Conservation (phyloP, 2,797 vertebrate species). For the Dallia pectoralis region DNA sequence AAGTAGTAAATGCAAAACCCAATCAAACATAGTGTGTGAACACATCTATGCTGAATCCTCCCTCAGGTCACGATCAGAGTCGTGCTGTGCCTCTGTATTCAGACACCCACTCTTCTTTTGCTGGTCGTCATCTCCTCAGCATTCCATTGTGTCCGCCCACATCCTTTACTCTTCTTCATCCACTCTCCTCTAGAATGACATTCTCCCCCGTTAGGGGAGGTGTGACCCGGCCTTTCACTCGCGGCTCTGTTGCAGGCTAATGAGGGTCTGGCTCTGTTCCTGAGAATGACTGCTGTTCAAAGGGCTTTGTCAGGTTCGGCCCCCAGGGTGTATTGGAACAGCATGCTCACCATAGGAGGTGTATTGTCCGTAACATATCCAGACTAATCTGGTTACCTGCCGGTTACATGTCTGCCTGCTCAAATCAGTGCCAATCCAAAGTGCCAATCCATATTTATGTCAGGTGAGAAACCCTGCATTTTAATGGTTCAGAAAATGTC, state of each 20-base stretch:
- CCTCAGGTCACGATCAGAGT: constrained; percentile 19
- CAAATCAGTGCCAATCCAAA: constrained; percentile 27
- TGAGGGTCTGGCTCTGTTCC: constrained; percentile 59
- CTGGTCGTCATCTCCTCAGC: neutral
- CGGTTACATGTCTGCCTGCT: constrained; percentile 48
- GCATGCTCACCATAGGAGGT: constrained; percentile 43
- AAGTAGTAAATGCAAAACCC: constrained; percentile 7
- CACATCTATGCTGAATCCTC: neutral
- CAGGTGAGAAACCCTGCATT: neutral
- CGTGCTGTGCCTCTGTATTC: neutral
- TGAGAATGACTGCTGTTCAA: constrained; percentile 60
- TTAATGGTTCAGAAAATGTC: neutral
- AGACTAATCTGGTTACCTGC: constrained; percentile 47
- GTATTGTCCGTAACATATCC: constrained; percentile 40
- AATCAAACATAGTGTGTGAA: constrained; percentile 17
- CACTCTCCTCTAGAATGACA: neutral
- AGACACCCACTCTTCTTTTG: neutral
- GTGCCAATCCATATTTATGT: constrained; percentile 16
- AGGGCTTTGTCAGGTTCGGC: constrained; percentile 60
- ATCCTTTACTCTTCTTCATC: neutral
- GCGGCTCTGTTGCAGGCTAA: constrained; percentile 55
- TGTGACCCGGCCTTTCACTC: constrained; percentile 25
- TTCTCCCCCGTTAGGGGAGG: constrained; percentile 29
- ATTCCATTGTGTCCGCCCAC: neutral
- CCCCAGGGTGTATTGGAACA: constrained; percentile 55